Percentiles rank a stretch among this genome's conserved stretches.
phyloP scores from a whole-genome alignment of 1,140 invertebrate genomes.

The Hyposmocoma kahamanoa region DNA sequence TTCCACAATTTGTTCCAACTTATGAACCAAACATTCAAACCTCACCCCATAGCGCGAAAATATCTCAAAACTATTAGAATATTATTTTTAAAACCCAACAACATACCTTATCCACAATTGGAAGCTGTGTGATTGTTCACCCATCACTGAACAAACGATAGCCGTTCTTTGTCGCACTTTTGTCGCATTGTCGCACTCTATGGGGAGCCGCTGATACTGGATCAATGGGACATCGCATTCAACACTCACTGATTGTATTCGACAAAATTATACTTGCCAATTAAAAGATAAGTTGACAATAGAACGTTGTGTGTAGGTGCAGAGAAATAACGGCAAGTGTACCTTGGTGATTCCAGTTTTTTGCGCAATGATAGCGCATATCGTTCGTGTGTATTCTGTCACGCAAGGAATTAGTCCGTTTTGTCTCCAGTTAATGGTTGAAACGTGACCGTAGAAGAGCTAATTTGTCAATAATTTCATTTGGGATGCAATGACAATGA shows the following conservation, averaged over 20 bases:
- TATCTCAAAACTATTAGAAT: not conserved
- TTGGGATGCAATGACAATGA: conserved; percentile 47
- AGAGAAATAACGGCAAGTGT: conserved; percentile 12
- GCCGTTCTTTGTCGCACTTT: conserved; percentile 57
- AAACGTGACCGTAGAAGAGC: conserved; percentile 59
- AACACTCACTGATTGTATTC: conserved; percentile 42
- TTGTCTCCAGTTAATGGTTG: conserved; percentile 65
- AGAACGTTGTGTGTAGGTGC: too few relatives aligned
- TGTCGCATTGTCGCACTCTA: conserved; percentile 27
- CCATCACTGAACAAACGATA: conserved; percentile 55
- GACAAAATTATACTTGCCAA: not conserved
- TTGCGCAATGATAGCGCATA: conserved; percentile 64
- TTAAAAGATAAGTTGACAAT: too few relatives aligned
- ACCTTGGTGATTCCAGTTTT: conserved; percentile 25
- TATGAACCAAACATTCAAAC: too few relatives aligned
- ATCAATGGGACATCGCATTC: conserved; percentile 54
- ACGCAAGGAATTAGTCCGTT: conserved; percentile 60
- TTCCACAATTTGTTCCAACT: too few relatives aligned
- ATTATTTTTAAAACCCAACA: conserved; percentile 25
- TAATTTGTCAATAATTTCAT: conserved; percentile 60
- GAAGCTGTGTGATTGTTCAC: conserved; percentile 40
- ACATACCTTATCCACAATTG: conserved; percentile 27
- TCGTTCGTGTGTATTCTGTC: conserved; percentile 63
- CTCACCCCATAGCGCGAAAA: not conserved
- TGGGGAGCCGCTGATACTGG: conserved; percentile 56